Conservation (phyloP, 2,888 invertebrate genomes). For the Thecophora atra region DNA sequence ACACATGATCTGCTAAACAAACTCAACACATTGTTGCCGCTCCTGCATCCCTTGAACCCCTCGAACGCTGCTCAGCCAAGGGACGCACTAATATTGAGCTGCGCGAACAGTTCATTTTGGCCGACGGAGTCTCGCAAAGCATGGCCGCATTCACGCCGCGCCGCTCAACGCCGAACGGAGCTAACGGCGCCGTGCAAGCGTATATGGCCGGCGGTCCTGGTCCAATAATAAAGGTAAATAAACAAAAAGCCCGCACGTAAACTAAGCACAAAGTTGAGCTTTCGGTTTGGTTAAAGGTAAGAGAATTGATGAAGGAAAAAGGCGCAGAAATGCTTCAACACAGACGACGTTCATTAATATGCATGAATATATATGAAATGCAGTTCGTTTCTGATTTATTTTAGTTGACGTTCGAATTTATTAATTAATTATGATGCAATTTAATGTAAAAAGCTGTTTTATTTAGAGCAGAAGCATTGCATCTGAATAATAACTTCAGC, state of each 20-base stretch:
- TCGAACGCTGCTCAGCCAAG: constrained; percentile 77
- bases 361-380: too few species aligned
- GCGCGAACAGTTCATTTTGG: constrained; percentile 98
- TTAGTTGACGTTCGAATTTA: too few species aligned
- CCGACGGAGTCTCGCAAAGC: constrained; percentile 97
- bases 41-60: constrained; percentile 27
- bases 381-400: too few species aligned
- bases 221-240: constrained; percentile 93
- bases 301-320: too few species aligned
- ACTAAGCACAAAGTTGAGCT: too few species aligned
- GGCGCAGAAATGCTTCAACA: too few species aligned
- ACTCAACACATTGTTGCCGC: constrained; percentile 17
- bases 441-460: background rate
- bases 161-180: constrained; percentile 83
- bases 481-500: background rate
- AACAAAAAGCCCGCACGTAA: background rate
- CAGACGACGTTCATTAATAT: too few species aligned
- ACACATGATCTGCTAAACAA: constrained; percentile 13
- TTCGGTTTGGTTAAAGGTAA: too few species aligned
- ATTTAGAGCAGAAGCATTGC: background rate
- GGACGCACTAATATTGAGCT: constrained; percentile 99
- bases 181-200: constrained; percentile 69
- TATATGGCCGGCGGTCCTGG: constrained; percentile 71
- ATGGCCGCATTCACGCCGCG: constrained; percentile 99
- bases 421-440: too few species aligned